phyloP scores from a whole-genome alignment of 1,140 invertebrate species.

The Palaemon carinicauda region DNA sequence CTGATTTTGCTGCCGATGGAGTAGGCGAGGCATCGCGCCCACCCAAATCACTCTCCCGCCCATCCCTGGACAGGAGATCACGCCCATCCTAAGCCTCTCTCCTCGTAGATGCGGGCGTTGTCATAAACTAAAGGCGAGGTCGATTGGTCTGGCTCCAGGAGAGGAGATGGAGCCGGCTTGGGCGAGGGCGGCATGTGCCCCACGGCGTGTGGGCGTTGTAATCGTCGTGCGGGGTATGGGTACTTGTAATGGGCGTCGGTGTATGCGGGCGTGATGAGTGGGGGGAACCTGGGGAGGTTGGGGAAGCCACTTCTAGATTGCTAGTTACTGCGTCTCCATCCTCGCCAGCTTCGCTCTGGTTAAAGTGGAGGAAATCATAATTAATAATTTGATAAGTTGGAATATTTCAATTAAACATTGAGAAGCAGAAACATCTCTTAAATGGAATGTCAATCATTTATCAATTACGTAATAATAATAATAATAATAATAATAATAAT shows the following conservation, averaged over 20 bases:
- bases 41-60: neutral
- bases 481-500: too few species aligned
- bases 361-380: too few species aligned
- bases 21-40: neutral
- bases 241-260: neutral
- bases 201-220: slow-evolving; percentile 27
- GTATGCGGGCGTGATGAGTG: slow-evolving; percentile 28
- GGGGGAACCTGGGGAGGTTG: neutral
- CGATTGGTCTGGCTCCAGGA: slow-evolving; percentile 5
- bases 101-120: neutral
- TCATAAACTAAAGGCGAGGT: slow-evolving; percentile 7
- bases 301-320: slow-evolving; percentile 21
- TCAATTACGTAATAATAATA: too few species aligned
- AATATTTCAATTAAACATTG: too few species aligned
- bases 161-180: neutral
- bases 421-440: too few species aligned
- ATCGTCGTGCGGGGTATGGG: slow-evolving; percentile 1
- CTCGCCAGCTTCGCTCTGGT: neutral
- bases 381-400: too few species aligned
- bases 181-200: neutral
- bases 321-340: neutral
- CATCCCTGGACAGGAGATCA: neutral
- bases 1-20: neutral
- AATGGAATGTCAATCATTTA: too few species aligned
- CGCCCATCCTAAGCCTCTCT: neutral